These are phyloP conservation scores for Drosophila neonasuta DNA, from an alignment of 2,888 invertebrate genomes.

Conservation along the genomic window DNA sequence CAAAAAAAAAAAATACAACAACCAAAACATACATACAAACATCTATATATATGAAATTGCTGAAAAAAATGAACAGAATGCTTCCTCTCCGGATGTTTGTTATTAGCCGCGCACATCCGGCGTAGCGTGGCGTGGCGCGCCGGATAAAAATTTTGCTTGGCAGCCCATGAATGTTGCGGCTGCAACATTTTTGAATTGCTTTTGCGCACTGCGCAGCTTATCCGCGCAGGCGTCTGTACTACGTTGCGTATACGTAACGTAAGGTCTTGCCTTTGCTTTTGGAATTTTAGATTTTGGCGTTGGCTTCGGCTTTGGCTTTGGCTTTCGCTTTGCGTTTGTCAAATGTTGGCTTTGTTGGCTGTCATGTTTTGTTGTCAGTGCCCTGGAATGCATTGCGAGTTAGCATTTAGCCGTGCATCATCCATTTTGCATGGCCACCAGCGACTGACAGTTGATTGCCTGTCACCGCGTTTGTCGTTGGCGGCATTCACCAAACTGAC, in stretches of 20 bases:
- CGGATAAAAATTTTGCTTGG: slow-evolving; percentile 52
- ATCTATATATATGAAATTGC: too few species aligned
- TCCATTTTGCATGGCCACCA: slow-evolving; percentile 49
- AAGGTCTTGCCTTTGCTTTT: slow-evolving; percentile 21
- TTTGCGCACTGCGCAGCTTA: slow-evolving; percentile 64
- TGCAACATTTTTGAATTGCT: slow-evolving; percentile 6
- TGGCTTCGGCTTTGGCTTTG: slow-evolving; percentile 26
- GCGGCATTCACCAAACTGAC: slow-evolving; percentile 56
- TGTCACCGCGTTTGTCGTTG: slow-evolving; percentile 48
- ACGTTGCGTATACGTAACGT: slow-evolving; percentile 67
- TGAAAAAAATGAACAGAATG: slow-evolving; percentile 24
- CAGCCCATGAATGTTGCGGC: slow-evolving; percentile 13
- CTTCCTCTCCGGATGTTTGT: slow-evolving; percentile 79
- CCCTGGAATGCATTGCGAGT: slow-evolving; percentile 48
- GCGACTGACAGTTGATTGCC: slow-evolving; percentile 62
- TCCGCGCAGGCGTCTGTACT: slow-evolving; percentile 67
- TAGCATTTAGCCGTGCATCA: slow-evolving; percentile 61
- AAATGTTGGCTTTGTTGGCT: slow-evolving; percentile 33
- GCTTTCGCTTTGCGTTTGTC: slow-evolving; percentile 35
- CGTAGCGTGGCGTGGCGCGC: slow-evolving; percentile 42
- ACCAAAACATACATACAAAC: background rate
- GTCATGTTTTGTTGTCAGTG: slow-evolving; percentile 24
- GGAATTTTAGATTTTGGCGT: slow-evolving; percentile 2
- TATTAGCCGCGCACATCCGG: slow-evolving; percentile 78
- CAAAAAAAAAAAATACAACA: slow-evolving; percentile 34